phyloP scores from a whole-genome alignment of 1,140 invertebrate genomes.

The Epicauta chinensis region DNA sequence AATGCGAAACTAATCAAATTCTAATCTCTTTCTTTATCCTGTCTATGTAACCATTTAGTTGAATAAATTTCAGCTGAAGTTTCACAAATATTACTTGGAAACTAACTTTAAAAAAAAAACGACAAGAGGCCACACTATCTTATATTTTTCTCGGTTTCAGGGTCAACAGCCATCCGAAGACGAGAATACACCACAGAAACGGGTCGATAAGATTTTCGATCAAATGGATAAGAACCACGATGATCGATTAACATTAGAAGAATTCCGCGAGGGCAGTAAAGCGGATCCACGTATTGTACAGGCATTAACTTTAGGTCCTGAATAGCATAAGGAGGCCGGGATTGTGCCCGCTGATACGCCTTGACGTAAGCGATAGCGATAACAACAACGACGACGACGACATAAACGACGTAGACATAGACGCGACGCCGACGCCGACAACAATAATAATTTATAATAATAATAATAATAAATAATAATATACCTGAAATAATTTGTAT shows the following conservation, averaged over 20 bases:
- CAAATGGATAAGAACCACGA: conserved; percentile 99
- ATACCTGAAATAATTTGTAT: not conserved
- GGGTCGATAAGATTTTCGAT: conserved; percentile 96
- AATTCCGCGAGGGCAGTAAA: conserved; percentile 98
- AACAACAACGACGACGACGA: not conserved
- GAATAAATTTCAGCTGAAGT: no score
- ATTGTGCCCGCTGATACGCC: conserved; percentile 33
- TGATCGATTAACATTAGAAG: conserved; percentile 92
- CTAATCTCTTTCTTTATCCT: no score
- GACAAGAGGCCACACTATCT: no score
- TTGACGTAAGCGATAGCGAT: conserved; percentile 24
- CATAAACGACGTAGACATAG: conserved; percentile 24
- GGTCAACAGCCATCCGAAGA: conserved; percentile 87
- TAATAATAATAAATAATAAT: not conserved
- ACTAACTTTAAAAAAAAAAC: no score
- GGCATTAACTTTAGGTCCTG: conserved; percentile 74
- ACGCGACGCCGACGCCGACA: not conserved
- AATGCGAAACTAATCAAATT: no score
- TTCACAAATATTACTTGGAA: no score
- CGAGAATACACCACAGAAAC: conserved; percentile 91
- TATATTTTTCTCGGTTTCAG: conserved; percentile 44
- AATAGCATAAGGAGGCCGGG: conserved; percentile 48
- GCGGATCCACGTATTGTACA: conserved; percentile 98
- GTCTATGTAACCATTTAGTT: no score
- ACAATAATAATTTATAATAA: not conserved